phyloP scores from a whole-genome alignment of 2,797 vertebrate species.

The Furcifer pardalis region DNA sequence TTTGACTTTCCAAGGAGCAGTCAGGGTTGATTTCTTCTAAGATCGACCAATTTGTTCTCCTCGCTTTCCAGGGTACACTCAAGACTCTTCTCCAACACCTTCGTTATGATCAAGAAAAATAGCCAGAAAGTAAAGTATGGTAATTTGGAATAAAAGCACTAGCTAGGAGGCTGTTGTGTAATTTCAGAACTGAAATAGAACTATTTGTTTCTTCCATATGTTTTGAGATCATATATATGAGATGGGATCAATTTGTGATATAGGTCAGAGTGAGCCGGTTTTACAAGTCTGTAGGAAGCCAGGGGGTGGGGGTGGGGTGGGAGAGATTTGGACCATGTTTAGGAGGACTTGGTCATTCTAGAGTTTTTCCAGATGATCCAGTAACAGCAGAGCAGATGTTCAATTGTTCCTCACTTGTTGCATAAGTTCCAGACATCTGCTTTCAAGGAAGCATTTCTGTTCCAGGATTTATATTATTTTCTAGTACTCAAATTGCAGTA shows the following conservation, averaged over 20 bases:
- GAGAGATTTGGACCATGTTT: background rate
- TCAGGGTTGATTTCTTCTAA: too few relatives aligned
- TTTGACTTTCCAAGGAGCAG: too few relatives aligned
- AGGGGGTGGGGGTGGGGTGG: background rate
- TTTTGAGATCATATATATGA: background rate
- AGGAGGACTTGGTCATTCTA: background rate
- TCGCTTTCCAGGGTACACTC: too few relatives aligned
- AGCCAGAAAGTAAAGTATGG: background rate
- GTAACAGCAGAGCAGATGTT: background rate
- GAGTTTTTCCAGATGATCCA: background rate
- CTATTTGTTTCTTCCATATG: background rate
- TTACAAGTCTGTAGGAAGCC: background rate
- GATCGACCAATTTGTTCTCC: too few relatives aligned
- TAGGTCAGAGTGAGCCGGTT: background rate
- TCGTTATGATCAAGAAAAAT: background rate
- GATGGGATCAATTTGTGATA: background rate
- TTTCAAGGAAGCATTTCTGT: conserved; percentile 11
- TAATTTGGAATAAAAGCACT: background rate
- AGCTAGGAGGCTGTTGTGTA: background rate
- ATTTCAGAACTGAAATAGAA: conserved; percentile 2
- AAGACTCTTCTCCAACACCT: too few relatives aligned
- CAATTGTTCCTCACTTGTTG: background rate
- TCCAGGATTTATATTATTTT: background rate
- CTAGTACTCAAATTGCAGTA: background rate
- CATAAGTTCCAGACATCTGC: conserved; percentile 7